Evolutionary conservation across 1,140 invertebrate species (phyloP), one percentile per base, ranked within the genome.

Genomic region (Mamestra configurata): DNA sequence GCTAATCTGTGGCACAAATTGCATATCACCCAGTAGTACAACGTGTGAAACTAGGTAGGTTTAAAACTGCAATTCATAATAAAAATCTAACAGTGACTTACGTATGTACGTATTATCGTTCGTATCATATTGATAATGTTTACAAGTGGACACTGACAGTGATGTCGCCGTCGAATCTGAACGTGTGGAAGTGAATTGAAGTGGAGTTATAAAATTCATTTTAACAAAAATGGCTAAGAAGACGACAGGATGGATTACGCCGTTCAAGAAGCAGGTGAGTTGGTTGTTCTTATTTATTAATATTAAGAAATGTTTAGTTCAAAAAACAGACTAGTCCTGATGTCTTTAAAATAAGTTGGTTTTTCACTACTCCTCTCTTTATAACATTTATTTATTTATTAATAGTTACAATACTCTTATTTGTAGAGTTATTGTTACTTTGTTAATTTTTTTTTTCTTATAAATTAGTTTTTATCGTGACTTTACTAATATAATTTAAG

Each of bases 231-330:
- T 59, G 46, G 59, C 55, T 37, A 43, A 46, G 22, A 68, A 68
- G 35, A 11, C 31, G n/a, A 7, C 49, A 13, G 51, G 46, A 46
- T 66, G 61, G 61, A 66, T 85, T 0, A 51, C 78, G n/a, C 78
- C 80, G 64, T 68, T 68, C 64, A 40, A 76, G 7, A 80, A 82
- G 31, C 79, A 82, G 80, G 82, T 82, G 22, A 43, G 61, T 20
- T 18, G 13, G 11, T 61, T 10, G 40, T 20, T 20, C 46, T 22
- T 1, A 43, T 11, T 76, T 13, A 8, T 18, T 27, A 18, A 20
- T 40, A 8, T 11, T 3, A 35, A 35, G 6, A 1, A 0, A 35
- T 31, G n/a, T 18, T 24, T 24, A 13, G 46, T 11, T 18, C 15
- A 49, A 3, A 49, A 49, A 49, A 49, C 15, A 2, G n/a, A n/a